phyloP scores from a whole-genome alignment of 2,888 invertebrate genomes.

The Himalopsyche kuldschensis region DNA sequence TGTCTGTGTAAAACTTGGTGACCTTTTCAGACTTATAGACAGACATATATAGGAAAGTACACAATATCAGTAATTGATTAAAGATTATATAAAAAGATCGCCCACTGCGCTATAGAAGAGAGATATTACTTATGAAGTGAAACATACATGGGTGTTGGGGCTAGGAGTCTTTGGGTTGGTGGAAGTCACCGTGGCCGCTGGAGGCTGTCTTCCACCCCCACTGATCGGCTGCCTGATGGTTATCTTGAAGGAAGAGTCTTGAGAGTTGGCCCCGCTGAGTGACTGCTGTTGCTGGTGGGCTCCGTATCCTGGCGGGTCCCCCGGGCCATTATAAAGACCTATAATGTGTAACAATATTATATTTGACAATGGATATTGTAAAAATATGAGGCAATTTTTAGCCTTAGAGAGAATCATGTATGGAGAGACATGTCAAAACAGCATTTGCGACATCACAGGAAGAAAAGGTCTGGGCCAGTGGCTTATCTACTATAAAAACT shows the following conservation, averaged over 20 bases:
- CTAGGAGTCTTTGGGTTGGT: constrained; percentile 86
- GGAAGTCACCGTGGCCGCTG: constrained; percentile 64
- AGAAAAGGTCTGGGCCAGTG: too few species aligned
- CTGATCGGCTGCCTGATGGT: constrained; percentile 52
- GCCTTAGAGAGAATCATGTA: too few species aligned
- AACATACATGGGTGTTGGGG: constrained; percentile 66
- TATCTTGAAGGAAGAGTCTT: constrained; percentile 65
- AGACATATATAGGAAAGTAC: too few species aligned
- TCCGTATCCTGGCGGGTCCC: constrained; percentile 32
- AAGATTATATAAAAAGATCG: neutral
- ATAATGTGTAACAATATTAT: neutral
- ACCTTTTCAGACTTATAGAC: too few species aligned
- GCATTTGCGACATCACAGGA: too few species aligned
- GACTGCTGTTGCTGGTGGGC: neutral
- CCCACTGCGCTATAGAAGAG: too few species aligned
- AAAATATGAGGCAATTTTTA: too few species aligned
- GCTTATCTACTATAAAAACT: too few species aligned
- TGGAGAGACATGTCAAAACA: too few species aligned
- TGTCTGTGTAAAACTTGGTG: too few species aligned
- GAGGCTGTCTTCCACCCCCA: neutral
- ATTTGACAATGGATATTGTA: too few species aligned
- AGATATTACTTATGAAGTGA: constrained; percentile 9
- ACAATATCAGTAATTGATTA: too few species aligned
- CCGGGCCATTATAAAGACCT: neutral
- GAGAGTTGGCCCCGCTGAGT: constrained; percentile 29